Conservation (phyloP, 2,888 invertebrate species). For the Drosophila nr. fundita region DNA sequence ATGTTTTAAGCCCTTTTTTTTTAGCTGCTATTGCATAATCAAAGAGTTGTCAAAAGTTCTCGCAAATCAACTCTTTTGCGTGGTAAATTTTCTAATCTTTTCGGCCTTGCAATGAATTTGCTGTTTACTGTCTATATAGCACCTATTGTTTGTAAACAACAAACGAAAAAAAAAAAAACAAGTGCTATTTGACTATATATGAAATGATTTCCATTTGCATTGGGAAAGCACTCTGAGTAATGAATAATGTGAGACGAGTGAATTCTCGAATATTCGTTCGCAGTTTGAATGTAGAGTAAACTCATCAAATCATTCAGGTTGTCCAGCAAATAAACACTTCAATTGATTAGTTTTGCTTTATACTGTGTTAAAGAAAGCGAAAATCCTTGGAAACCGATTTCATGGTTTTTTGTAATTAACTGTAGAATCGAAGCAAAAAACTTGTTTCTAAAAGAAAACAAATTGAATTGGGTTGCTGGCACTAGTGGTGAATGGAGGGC, state of each 20-base stretch:
- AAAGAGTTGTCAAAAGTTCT: background rate
- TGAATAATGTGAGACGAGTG: background rate
- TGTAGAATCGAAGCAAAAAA: constrained; percentile 31
- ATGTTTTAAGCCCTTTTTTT: background rate
- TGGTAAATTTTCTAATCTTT: background rate
- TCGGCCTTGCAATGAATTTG: background rate
- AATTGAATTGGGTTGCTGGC: constrained; percentile 28
- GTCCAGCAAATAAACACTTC: background rate
- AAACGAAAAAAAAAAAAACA: too few species aligned
- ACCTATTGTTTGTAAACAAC: background rate
- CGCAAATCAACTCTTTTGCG: background rate
- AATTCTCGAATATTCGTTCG: background rate
- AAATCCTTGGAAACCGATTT: constrained; percentile 4
- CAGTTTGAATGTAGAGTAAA: background rate
- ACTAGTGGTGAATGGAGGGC: background rate
- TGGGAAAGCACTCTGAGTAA: background rate
- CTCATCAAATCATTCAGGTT: background rate
- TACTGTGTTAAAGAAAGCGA: background rate
- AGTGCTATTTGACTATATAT: too few species aligned
- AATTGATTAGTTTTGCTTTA: background rate
- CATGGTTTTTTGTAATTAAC: background rate
- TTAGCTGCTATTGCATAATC: background rate
- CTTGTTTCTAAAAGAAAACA: constrained; percentile 50
- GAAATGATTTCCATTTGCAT: background rate
- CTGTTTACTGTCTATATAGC: background rate